Percentiles rank a stretch among this genome's conserved stretches.
Conservation (phyloP, 2,113 vertebrate species). For the Dromiciops gliroides region DNA sequence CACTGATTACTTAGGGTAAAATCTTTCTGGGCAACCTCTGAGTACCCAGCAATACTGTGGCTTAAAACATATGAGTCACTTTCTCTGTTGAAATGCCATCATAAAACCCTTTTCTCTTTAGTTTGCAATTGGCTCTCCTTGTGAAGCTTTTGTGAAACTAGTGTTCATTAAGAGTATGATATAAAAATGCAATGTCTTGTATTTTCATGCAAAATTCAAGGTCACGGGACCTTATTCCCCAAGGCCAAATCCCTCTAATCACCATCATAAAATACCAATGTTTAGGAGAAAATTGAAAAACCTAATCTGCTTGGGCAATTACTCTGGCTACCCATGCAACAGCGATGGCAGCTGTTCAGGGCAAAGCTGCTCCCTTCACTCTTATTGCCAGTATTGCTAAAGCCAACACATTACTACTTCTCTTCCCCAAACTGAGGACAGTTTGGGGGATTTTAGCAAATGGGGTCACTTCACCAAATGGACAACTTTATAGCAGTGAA, state of each 20-base stretch:
- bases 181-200: slow-evolving; percentile 3
- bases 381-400: neutral
- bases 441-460: neutral
- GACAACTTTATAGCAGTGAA: neutral
- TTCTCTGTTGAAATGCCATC: slow-evolving; percentile 55
- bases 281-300: neutral
- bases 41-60: neutral
- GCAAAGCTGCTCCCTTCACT: neutral
- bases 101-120: slow-evolving; percentile 34
- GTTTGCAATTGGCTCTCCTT: slow-evolving; percentile 16
- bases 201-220: slow-evolving; percentile 51
- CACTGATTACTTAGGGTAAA: neutral
- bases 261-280: slow-evolving; percentile 41
- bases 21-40: neutral
- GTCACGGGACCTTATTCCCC: slow-evolving; percentile 43
- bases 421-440: slow-evolving; percentile 25
- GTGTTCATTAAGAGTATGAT: slow-evolving; percentile 9
- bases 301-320: slow-evolving; percentile 6
- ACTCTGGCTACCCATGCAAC: slow-evolving; percentile 14
- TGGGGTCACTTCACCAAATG: neutral
- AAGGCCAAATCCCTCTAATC: slow-evolving; percentile 47
- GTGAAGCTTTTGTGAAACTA: slow-evolving; percentile 42
- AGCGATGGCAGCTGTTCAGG: neutral
- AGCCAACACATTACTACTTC: slow-evolving; percentile 11
- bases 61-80: slow-evolving; percentile 24